A percentile compares a stretch with the other conserved stretches of the same genome.
These are phyloP conservation scores for Vultur gryphus DNA, from an alignment of 2,797 vertebrate genomes.

Conservation along the genomic window DNA sequence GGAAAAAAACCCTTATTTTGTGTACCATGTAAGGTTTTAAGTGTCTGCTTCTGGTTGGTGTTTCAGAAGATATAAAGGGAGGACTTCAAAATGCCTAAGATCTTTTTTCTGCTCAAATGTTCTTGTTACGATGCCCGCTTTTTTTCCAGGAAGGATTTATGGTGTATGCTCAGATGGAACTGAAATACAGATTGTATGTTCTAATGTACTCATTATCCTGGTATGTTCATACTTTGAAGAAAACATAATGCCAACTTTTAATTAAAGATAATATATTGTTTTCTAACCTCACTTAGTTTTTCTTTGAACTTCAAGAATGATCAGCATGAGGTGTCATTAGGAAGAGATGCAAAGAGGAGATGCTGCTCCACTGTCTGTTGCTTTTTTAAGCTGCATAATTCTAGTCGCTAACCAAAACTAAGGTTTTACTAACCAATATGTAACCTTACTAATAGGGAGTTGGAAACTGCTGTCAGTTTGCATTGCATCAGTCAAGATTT, in stretches of 20 bases:
- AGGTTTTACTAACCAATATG: not conserved
- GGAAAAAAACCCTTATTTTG: not conserved
- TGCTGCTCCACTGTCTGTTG: not conserved
- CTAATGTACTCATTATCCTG: not conserved
- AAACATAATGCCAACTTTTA: not conserved
- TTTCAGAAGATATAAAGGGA: not conserved
- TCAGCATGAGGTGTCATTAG: not conserved
- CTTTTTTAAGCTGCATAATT: not conserved
- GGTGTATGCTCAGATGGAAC: not conserved
- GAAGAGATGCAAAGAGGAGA: not conserved
- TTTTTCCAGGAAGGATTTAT: not conserved
- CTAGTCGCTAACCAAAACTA: not conserved
- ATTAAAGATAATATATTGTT: slow-evolving; percentile 51
- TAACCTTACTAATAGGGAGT: not conserved
- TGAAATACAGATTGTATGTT: not conserved
- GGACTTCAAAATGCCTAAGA: not conserved
- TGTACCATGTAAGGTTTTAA: not conserved
- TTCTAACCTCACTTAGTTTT: slow-evolving; percentile 36
- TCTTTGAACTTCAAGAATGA: not conserved
- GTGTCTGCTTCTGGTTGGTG: not conserved
- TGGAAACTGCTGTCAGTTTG: not conserved
- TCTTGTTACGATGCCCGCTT: not conserved
- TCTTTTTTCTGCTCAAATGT: not conserved
- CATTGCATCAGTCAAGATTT: not conserved
- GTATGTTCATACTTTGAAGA: not conserved